These are phyloP conservation scores for Otis tarda DNA, from an alignment of 2,113 vertebrate genomes.

Conservation along the genomic window DNA sequence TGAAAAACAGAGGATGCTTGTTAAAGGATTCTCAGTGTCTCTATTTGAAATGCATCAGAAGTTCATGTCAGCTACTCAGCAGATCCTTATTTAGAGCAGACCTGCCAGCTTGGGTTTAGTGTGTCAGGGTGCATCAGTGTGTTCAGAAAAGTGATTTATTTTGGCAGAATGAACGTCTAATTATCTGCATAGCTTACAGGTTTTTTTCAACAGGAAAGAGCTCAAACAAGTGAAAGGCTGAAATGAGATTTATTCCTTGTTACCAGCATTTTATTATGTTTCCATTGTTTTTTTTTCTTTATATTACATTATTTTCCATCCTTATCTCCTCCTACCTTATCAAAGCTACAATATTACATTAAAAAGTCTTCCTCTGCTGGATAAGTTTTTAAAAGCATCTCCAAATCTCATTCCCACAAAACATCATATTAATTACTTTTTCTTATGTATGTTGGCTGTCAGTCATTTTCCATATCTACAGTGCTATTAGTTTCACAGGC, in stretches of 20 bases:
- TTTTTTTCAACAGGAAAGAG: slow-evolving; percentile 62
- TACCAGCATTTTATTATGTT: slow-evolving; percentile 26
- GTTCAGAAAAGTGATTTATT: slow-evolving; percentile 67
- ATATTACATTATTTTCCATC: slow-evolving; percentile 15
- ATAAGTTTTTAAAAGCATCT: neutral
- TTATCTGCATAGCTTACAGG: slow-evolving; percentile 61
- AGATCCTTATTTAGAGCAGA: slow-evolving; percentile 64
- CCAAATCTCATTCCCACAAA: neutral
- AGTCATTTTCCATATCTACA: neutral
- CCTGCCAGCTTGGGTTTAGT: slow-evolving; percentile 49
- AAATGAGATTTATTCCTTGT: slow-evolving; percentile 37
- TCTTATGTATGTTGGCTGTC: neutral
- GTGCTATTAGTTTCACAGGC: neutral
- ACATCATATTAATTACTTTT: neutral
- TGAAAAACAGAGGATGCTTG: slow-evolving; percentile 39
- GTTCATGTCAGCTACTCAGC: slow-evolving; percentile 60
- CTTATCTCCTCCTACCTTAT: neutral
- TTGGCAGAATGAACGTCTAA: slow-evolving; percentile 68
- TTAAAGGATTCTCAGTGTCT: slow-evolving; percentile 31
- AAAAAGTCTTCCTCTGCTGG: neutral
- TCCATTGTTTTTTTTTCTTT: slow-evolving; percentile 34
- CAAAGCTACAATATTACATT: neutral
- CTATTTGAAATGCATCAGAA: slow-evolving; percentile 68
- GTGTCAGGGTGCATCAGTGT: slow-evolving; percentile 67
- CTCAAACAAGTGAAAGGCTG: slow-evolving; percentile 20